Base-by-base conservation (phyloP, 2,797 vertebrate species). In the Clamator glandarius region DNA sequence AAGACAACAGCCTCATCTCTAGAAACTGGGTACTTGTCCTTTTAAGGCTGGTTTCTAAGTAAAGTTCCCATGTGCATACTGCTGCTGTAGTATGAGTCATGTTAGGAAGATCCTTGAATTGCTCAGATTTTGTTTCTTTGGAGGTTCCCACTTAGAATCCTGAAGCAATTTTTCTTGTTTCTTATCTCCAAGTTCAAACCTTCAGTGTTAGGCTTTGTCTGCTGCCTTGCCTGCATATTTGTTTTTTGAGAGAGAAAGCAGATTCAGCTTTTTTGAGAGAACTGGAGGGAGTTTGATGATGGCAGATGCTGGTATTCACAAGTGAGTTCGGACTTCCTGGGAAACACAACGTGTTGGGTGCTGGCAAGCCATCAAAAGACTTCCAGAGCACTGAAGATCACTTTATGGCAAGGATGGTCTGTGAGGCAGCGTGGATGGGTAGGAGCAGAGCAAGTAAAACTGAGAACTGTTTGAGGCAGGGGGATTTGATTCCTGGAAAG, bases 401-500 rank as follows among this genome's bases (percentile, higher is more conserved):
- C 68, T 70, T 35, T 52, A 6, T 70, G 28, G 23, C 11, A 4
- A 2, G 8, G 28, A 5, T 41, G 31, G 39, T 67, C 62, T 79
- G 31, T 16, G 21, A 35, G 9, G 25, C 12, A 9, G 20, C 3
- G 5, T 26, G 52, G 31, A 18, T 58, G 20, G 33, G 15, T n/a
- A 23, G 52, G 31, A 70, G 18, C 36, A 5, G 15, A 52, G 39
- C 46, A 78, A 41, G 17, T 28, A 26, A 46, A 61, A n/a, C 39
- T 16, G 23, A 62, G 33, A 46, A 33, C 36, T 1, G 2, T 33
- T 46, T 0, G 3, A 33, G 31, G 44, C 15, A 33, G 29, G 29
- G 17, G 44, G 14, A 46, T 46, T 19, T 35, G 67, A n/a, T 54
- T 10, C n/a, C 39, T 36, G 48, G 23, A 26, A 54, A 21, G 48